A percentile compares a stretch with the other conserved stretches of the same genome.
Evolutionary conservation across 2,797 vertebrate genomes (phyloP).

Genomic region (Pteropus rufus): DNA sequence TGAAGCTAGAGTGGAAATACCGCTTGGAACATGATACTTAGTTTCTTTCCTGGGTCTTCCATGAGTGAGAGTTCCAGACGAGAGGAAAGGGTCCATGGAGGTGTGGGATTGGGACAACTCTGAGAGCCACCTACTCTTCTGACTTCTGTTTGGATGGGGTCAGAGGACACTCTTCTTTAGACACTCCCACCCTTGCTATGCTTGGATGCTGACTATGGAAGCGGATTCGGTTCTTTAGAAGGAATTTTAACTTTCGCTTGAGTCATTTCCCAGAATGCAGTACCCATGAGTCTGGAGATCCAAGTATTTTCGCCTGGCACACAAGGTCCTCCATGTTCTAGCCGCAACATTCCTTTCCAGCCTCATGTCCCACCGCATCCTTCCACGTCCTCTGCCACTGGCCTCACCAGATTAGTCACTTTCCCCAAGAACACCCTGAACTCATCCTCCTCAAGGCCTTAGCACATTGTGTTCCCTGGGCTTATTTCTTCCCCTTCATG

Average conservation of each 20-base stretch:
- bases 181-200: neutral
- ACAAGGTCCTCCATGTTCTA: neutral
- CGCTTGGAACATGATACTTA: neutral
- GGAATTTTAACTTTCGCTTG: neutral
- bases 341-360: neutral
- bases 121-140: neutral
- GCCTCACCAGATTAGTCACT: constrained; percentile 49
- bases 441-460: neutral
- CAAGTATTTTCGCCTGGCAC: neutral
- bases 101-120: neutral
- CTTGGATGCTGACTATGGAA: neutral
- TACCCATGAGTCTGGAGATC: neutral
- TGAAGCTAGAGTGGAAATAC: neutral
- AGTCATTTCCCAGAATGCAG: neutral
- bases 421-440: constrained; percentile 34
- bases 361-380: neutral
- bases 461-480: neutral
- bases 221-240: neutral
- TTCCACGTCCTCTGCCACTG: neutral
- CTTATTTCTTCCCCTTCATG: neutral
- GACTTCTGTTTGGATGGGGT: neutral
- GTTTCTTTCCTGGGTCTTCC: neutral
- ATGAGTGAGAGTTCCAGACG: neutral
- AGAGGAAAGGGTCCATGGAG: neutral
- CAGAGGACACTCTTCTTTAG: neutral